phyloP scores from a whole-genome alignment of 2,888 invertebrate genomes.

The Sialis lutaria region DNA sequence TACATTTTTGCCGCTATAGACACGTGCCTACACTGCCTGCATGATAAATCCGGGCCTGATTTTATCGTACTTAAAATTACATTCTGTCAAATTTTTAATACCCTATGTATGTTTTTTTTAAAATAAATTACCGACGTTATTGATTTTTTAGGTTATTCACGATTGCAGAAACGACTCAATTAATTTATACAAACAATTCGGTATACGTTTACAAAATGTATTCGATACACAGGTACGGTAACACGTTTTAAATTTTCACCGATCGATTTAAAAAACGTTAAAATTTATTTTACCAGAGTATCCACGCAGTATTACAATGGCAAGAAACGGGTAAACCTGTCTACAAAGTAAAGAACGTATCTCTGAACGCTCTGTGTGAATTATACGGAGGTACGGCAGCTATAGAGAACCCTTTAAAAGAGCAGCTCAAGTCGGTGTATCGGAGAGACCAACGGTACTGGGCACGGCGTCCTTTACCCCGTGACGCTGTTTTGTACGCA shows the following conservation, averaged over 20 bases:
- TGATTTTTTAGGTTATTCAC: slow-evolving; percentile 50
- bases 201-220: slow-evolving; percentile 64
- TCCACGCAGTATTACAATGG: slow-evolving; percentile 78
- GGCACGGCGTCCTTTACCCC: slow-evolving; percentile 73
- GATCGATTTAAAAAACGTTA: no score
- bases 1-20: no score
- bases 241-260: no score
- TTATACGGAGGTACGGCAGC: slow-evolving; percentile 48
- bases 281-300: slow-evolving; percentile 32
- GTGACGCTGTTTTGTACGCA: slow-evolving; percentile 84
- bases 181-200: slow-evolving; percentile 72
- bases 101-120: slow-evolving; percentile 1
- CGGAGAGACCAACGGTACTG: slow-evolving; percentile 73
- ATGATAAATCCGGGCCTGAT: no score
- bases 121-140: background rate
- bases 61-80: no score
- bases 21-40: no score
- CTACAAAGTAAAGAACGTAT: slow-evolving; percentile 86
- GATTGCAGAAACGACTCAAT: slow-evolving; percentile 85
- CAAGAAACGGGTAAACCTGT: slow-evolving; percentile 83
- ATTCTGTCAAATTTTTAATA: no score
- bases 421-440: slow-evolving; percentile 73
- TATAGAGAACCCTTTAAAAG: slow-evolving; percentile 78
- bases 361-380: slow-evolving; percentile 81
- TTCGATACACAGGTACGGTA: slow-evolving; percentile 78